phyloP scores from a whole-genome alignment of 1,140 invertebrate genomes.

The Drosophila carrolli region DNA sequence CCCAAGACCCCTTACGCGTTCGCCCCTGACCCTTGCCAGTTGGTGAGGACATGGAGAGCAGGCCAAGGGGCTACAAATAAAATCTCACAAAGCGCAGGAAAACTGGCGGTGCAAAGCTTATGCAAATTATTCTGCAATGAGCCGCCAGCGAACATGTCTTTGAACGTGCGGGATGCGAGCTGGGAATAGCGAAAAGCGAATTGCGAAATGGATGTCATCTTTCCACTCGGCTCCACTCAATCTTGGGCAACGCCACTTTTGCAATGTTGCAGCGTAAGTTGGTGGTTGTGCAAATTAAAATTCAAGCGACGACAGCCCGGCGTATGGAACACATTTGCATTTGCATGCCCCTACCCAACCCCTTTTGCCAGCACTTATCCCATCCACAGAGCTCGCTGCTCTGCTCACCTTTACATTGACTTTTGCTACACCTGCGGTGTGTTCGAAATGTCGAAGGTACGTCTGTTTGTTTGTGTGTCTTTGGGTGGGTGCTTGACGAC shows the following conservation, averaged over 20 bases:
- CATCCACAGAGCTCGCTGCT: background rate
- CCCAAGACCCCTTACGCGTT: constrained; percentile 9
- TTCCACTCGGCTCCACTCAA: constrained; percentile 7
- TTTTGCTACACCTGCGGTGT: constrained; percentile 73
- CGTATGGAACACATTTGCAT: constrained; percentile 78
- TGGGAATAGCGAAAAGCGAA: constrained; percentile 21
- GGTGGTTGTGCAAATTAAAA: constrained; percentile 70
- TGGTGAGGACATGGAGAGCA: background rate
- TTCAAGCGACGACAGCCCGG: constrained; percentile 67
- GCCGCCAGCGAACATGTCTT: constrained; percentile 63
- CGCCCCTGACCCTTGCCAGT: constrained; percentile 5
- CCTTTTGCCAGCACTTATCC: background rate
- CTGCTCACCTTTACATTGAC: constrained; percentile 66
- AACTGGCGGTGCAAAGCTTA: constrained; percentile 50
- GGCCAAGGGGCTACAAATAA: constrained; percentile 37
- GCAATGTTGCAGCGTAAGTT: constrained; percentile 65
- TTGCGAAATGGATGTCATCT: constrained; percentile 46
- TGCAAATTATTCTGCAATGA: constrained; percentile 80
- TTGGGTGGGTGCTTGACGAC: constrained; percentile 17
- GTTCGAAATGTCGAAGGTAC: constrained; percentile 13
- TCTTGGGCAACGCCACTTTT: constrained; percentile 4
- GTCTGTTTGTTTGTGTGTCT: constrained; percentile 1
- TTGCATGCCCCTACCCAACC: constrained; percentile 20
- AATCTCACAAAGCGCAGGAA: constrained; percentile 23
- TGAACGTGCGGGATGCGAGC: constrained; percentile 48